phyloP scores from a whole-genome alignment of 2,113 vertebrate species.

The Sander vitreus region DNA sequence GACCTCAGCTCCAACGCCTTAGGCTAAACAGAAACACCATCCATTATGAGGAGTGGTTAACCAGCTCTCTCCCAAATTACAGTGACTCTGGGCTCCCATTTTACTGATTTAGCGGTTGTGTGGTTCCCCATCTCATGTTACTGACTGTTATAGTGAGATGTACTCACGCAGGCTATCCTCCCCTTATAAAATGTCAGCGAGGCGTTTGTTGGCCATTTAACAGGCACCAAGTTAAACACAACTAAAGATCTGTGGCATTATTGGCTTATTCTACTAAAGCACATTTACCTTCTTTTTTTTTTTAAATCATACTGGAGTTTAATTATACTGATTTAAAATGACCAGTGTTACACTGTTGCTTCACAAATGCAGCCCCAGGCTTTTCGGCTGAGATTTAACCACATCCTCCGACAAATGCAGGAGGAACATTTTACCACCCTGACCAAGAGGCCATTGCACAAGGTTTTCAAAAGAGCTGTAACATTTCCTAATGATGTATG shows the following conservation, averaged over 20 bases:
- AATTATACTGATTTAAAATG: constrained; percentile 29
- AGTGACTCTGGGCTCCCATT: constrained; percentile 81
- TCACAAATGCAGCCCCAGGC: constrained; percentile 19
- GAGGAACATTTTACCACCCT: constrained; percentile 68
- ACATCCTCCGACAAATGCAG: constrained; percentile 69
- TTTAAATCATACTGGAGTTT: constrained; percentile 24
- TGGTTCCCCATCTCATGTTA: constrained; percentile 82
- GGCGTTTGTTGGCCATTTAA: constrained; percentile 59
- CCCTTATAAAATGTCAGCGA: constrained; percentile 60
- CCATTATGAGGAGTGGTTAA: constrained; percentile 83
- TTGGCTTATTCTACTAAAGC: constrained; percentile 37
- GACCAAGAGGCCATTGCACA: constrained; percentile 63
- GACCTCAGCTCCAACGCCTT: constrained; percentile 81
- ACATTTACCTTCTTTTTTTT: constrained; percentile 23
- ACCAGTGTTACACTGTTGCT: constrained; percentile 48
- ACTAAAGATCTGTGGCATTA: constrained; percentile 49
- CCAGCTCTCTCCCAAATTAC: constrained; percentile 83
- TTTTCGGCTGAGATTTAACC: constrained; percentile 58
- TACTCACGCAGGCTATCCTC: constrained; percentile 74
- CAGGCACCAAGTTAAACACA: constrained; percentile 56
- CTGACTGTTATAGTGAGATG: constrained; percentile 76
- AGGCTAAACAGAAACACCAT: constrained; percentile 84
- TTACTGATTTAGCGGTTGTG: constrained; percentile 83
- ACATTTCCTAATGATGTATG: constrained; percentile 63
- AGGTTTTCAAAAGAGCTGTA: constrained; percentile 42